A percentile compares a stretch with the other conserved stretches of the same genome.
phyloP scores from a whole-genome alignment of 2,113 vertebrate species.

The Maccullochella peelii region DNA sequence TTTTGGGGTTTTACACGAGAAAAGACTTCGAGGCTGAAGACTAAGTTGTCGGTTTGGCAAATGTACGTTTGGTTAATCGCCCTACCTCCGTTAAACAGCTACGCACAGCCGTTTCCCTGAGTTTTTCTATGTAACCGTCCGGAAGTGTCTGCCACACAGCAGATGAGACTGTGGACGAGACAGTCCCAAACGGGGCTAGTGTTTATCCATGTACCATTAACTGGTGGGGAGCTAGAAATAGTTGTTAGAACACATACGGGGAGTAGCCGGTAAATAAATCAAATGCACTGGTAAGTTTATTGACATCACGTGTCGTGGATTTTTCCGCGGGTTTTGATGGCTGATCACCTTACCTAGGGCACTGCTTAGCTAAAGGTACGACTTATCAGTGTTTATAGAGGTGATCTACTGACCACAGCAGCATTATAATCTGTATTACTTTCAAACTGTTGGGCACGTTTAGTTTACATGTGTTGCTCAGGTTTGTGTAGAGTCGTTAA shows the following conservation, averaged over 20 bases:
- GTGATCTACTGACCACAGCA: not conserved
- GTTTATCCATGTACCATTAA: not conserved
- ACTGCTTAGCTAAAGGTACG: not conserved
- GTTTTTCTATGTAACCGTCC: not conserved
- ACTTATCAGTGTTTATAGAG: not conserved
- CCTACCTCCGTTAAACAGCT: not conserved
- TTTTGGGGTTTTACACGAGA: not conserved
- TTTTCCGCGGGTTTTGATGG: conserved; percentile 26
- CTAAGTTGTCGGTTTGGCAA: not conserved
- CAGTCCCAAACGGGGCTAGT: not conserved
- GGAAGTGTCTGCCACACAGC: not conserved
- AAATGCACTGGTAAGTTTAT: not conserved
- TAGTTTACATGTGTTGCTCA: not conserved
- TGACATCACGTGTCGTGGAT: conserved; percentile 24
- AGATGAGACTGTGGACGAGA: too few species aligned
- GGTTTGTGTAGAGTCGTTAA: not conserved
- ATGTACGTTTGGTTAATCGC: not conserved
- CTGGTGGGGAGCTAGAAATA: too few species aligned
- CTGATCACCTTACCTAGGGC: not conserved
- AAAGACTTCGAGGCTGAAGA: not conserved
- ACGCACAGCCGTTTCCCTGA: not conserved
- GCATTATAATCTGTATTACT: not conserved
- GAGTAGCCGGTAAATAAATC: not conserved
- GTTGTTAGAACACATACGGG: not conserved
- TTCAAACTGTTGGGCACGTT: not conserved